A percentile compares a stretch with the other conserved stretches of the same genome.
Conservation (phyloP, 2,888 invertebrate genomes). For the Aquatica leii region DNA sequence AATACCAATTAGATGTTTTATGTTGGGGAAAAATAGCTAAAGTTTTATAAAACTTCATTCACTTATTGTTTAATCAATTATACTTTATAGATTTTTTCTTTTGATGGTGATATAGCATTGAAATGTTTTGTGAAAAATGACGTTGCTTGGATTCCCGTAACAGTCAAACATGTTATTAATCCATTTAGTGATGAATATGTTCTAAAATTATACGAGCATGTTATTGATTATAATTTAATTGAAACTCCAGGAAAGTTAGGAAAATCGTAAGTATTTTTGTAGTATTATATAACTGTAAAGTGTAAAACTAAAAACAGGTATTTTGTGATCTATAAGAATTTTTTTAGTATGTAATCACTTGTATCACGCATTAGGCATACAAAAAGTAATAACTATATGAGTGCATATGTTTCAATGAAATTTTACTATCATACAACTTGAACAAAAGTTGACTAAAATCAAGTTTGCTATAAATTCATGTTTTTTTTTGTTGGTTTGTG, state of each 20-base stretch:
- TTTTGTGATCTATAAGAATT: no score
- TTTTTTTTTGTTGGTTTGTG: no score
- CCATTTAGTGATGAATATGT: constrained; percentile 24
- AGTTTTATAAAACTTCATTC: constrained; percentile 34
- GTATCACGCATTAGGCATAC: no score
- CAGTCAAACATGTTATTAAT: constrained; percentile 26
- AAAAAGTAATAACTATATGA: no score
- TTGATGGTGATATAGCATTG: constrained; percentile 28
- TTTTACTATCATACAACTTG: no score
- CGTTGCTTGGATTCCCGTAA: constrained; percentile 38
- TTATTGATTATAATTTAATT: constrained; percentile 33
- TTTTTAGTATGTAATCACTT: no score
- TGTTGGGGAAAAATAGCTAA: constrained; percentile 44
- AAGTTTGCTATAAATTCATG: no score
- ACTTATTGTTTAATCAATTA: no score
- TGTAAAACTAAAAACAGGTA: no score
- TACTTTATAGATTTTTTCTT: constrained; percentile 37
- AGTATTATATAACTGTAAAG: no score
- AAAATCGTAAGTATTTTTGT: constrained; percentile 29
- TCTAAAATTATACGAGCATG: constrained; percentile 32
- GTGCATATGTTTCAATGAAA: no score
- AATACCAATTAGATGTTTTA: constrained; percentile 42
- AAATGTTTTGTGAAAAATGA: constrained; percentile 29
- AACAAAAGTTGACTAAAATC: no score
- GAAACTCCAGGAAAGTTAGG: constrained; percentile 38